Base-by-base conservation (phyloP, 2,888 invertebrate species). In the Acholoe squamosa region DNA sequence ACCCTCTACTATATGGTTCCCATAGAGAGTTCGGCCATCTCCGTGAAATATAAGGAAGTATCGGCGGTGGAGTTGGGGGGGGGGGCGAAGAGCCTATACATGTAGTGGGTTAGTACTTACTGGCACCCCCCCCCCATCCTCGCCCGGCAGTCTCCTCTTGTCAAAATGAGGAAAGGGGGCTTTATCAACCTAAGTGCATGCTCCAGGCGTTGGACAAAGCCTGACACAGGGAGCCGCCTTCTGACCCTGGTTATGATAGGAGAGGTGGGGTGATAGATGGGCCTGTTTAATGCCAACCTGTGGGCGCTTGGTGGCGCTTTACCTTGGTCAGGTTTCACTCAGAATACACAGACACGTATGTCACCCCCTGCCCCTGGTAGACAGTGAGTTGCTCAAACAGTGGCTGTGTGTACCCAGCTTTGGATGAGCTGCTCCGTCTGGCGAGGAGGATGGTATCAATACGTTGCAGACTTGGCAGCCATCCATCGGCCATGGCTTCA, bases 131-230 rank as follows among this genome's bases (percentile, higher is more conserved):
- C 3, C n/a, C 61, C 61, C 61, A 61, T 10, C 76, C 76, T 5
- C 25, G 0, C 3, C n/a, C n/a, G n/a, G 7, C 71, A 14, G 71
- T n/a, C 25, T 16, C 3, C 3, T 10, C 43, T 43, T 43, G 10
- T 43, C 43, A 43, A 43, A 43, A 43, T 10, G 43, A 43, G 43
- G 3, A 10, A 10, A 10, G 31, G 76, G 76, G 25, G 28, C 76
- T 76, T 76, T 76, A 76, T 76, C 76, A 76, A 76, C 76, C 28
- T 28, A 76, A 76, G 76, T 76, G 76, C 76, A 76, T 25, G 76
- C 76, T 28, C 76, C 25, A 31, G 14, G 25, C 76, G 76, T 14
- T 14, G 28, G 25, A 76, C 76, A 76, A 76, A 76, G 25, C 14
- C 76, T 76, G 28, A 61, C 22, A 61, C 22, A n/a, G 61, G 61